These are phyloP conservation scores for Apeltes quadracus DNA, from an alignment of 2,113 vertebrate genomes.

Conservation along the genomic window DNA sequence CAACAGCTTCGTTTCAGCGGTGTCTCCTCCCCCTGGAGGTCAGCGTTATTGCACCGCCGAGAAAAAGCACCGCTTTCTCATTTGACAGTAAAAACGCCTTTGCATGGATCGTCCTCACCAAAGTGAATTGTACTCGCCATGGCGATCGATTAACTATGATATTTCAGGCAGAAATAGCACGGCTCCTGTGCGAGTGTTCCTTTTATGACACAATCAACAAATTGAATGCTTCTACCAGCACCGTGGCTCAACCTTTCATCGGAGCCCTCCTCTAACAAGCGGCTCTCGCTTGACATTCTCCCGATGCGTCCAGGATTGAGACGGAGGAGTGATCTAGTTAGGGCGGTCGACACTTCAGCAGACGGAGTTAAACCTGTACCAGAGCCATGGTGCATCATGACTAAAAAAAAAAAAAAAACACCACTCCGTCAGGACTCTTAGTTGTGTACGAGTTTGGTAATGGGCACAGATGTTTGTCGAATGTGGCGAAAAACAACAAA, in stretches of 20 bases:
- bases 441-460: constrained; percentile 38
- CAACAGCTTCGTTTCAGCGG: neutral
- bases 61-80: neutral
- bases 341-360: constrained; percentile 29
- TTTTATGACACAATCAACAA: neutral
- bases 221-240: neutral
- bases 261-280: neutral
- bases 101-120: neutral
- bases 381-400: constrained; percentile 12
- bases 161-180: neutral
- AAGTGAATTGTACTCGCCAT: neutral
- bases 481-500: constrained; percentile 43
- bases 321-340: constrained; percentile 7
- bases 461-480: constrained; percentile 55
- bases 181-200: neutral
- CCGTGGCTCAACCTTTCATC: neutral
- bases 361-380: constrained; percentile 22
- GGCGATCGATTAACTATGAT: neutral
- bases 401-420: constrained; percentile 7
- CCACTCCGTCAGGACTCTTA: constrained; percentile 27
- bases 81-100: constrained; percentile 1
- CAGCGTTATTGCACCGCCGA: neutral
- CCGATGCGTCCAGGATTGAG: constrained; percentile 9
- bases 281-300: constrained; percentile 19
- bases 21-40: neutral